These are phyloP conservation scores for Poeciliopsis gracilis DNA, from an alignment of 2,797 vertebrate genomes.

Conservation along the genomic window DNA sequence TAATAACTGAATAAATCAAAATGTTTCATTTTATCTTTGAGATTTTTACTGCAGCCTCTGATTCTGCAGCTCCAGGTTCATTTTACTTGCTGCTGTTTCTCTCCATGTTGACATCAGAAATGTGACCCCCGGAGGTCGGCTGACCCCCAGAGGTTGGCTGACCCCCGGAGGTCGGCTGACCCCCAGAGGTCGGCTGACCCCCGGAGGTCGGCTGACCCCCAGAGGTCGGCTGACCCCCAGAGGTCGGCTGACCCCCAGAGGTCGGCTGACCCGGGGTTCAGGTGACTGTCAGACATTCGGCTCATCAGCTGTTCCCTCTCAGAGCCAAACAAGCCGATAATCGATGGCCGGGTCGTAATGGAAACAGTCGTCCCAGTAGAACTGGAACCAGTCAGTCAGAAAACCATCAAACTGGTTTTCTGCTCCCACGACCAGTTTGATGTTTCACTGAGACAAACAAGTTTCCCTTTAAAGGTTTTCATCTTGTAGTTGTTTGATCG, in stretches of 20 bases:
- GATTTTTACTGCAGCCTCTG: background rate
- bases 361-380: no score
- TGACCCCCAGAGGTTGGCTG: no score
- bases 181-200: no score
- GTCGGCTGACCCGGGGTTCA: no score
- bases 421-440: background rate
- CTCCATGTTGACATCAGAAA: background rate
- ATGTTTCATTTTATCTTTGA: background rate
- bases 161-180: no score
- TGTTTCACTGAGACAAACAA: background rate
- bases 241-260: no score
- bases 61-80: background rate
- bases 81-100: background rate
- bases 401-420: background rate
- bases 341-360: background rate
- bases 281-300: background rate
- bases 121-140: no score
- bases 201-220: no score
- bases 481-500: background rate
- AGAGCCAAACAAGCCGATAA: background rate
- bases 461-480: background rate
- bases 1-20: background rate
- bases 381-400: background rate
- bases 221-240: no score
- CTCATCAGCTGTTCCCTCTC: background rate